Percentiles rank a stretch among this genome's conserved stretches.
phyloP scores from a whole-genome alignment of 2,888 invertebrate species.

The Calliopum simillimum region DNA sequence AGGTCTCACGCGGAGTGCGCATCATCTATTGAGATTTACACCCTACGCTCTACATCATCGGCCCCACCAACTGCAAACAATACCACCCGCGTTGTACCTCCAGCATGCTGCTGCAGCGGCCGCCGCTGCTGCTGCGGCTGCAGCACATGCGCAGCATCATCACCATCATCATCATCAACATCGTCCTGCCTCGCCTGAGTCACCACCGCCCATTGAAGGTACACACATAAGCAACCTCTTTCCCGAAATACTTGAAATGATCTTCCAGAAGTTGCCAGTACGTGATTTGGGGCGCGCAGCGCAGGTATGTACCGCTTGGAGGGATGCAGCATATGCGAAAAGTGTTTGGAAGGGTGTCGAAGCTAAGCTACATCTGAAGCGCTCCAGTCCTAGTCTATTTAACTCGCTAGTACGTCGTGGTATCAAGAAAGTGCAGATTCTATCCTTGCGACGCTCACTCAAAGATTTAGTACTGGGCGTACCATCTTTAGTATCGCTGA shows the following conservation, averaged over 20 bases:
- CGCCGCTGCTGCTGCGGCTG: slow-evolving; percentile 57
- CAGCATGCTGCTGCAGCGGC: slow-evolving; percentile 53
- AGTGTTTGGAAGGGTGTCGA: slow-evolving; percentile 95
- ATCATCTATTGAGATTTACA: slow-evolving; percentile 68
- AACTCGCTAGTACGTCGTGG: slow-evolving; percentile 88
- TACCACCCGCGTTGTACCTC: slow-evolving; percentile 61
- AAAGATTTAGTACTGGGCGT: slow-evolving; percentile 88
- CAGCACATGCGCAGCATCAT: slow-evolving; percentile 62
- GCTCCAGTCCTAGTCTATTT: slow-evolving; percentile 86
- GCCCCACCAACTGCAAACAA: slow-evolving; percentile 67
- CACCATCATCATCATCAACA: slow-evolving; percentile 63
- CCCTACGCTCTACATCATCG: slow-evolving; percentile 78
- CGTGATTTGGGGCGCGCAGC: slow-evolving; percentile 90
- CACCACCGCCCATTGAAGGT: slow-evolving; percentile 70
- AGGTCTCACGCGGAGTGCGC: slow-evolving; percentile 63
- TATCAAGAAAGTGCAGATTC: slow-evolving; percentile 88
- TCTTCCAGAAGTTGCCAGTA: slow-evolving; percentile 90
- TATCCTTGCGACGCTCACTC: slow-evolving; percentile 84
- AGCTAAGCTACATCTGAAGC: slow-evolving; percentile 87
- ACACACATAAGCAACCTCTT: slow-evolving; percentile 89
- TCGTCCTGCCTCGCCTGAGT: slow-evolving; percentile 61
- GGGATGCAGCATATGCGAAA: slow-evolving; percentile 92
- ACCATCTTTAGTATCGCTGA: slow-evolving; percentile 87
- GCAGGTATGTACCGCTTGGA: slow-evolving; percentile 89
- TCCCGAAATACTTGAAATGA: slow-evolving; percentile 91